Conservation (phyloP, 2,888 invertebrate genomes). For the Coecobrya sp. region DNA sequence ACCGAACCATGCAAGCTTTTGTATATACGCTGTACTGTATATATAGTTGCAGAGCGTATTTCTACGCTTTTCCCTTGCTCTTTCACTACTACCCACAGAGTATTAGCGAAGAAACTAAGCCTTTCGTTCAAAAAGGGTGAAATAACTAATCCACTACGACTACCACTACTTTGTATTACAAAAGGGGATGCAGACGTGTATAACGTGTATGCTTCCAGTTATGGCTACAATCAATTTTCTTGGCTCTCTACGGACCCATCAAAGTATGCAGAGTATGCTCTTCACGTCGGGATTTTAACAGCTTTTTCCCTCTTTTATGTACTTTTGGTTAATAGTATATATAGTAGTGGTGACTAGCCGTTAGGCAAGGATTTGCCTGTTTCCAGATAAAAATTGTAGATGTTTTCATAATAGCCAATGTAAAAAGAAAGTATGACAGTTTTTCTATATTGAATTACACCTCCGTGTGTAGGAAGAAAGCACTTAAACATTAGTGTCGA, state of each 20-base stretch:
- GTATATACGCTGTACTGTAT: not conserved
- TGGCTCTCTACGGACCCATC: constrained; percentile 56
- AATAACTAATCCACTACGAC: constrained; percentile 27
- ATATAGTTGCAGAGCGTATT: not conserved
- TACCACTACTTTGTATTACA: constrained; percentile 20
- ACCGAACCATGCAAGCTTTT: not conserved
- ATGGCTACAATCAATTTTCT: constrained; percentile 66
- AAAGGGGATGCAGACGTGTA: constrained; percentile 47
- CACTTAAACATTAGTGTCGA: not conserved
- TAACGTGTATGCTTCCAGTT: constrained; percentile 18
- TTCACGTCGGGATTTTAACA: constrained; percentile 31
- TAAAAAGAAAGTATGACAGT: not conserved
- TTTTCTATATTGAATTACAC: not conserved
- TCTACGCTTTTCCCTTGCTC: not conserved
- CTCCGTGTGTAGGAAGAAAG: not conserved
- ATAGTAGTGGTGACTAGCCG: constrained; percentile 18
- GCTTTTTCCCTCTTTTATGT: constrained; percentile 29
- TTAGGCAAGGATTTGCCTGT: not conserved
- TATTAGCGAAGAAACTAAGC: constrained; percentile 17
- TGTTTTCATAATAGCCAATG: not conserved
- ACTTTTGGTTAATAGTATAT: constrained; percentile 28
- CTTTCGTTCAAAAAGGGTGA: constrained; percentile 40
- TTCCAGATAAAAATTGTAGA: not conserved
- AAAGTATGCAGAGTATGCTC: constrained; percentile 51
- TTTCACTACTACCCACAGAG: constrained; percentile 21